Evolutionary conservation across 1,140 invertebrate genomes (phyloP).

Genomic region (Aphis gossypii): DNA sequence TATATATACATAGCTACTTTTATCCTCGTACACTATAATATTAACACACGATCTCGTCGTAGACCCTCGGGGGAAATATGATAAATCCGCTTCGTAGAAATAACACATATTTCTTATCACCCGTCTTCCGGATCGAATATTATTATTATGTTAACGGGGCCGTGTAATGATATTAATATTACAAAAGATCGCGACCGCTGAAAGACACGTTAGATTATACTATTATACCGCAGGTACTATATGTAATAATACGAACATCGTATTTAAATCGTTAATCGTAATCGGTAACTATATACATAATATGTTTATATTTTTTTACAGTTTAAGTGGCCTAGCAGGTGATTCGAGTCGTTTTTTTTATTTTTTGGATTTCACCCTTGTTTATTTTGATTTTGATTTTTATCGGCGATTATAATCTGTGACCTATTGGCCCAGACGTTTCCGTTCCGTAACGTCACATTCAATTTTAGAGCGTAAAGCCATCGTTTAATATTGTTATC

Average conservation of each 20-base stretch:
- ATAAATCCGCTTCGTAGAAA: neutral
- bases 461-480: neutral
- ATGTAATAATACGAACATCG: too few species aligned
- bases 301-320: neutral
- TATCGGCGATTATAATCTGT: neutral
- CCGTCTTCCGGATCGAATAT: neutral
- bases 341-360: too few species aligned
- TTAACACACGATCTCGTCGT: neutral
- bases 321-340: neutral
- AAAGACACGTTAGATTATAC: too few species aligned
- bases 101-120: neutral
- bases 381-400: neutral
- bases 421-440: neutral
- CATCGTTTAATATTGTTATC: neutral
- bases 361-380: too few species aligned
- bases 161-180: neutral
- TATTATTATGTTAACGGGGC: neutral
- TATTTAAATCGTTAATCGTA: neutral
- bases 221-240: too few species aligned
- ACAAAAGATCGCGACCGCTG: neutral
- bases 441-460: neutral
- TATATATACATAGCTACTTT: neutral
- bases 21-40: neutral
- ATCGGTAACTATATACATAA: too few species aligned
- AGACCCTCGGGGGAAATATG: neutral